These are phyloP conservation scores for Sesamia nonagrioides DNA, from an alignment of 1,140 invertebrate genomes.

Conservation along the genomic window DNA sequence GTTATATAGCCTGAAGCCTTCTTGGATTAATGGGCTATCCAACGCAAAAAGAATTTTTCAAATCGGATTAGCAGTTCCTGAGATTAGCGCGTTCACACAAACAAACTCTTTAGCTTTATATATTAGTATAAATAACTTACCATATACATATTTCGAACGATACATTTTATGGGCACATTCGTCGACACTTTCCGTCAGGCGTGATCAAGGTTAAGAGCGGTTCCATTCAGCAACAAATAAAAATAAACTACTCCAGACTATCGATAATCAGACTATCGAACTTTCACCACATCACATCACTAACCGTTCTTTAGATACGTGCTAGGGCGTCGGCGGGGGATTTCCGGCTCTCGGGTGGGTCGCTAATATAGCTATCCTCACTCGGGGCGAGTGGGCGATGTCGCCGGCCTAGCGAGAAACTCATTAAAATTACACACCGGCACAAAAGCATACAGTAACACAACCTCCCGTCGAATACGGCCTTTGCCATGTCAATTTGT, in stretches of 20 bases:
- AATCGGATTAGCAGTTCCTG: too few species aligned
- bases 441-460: constrained; percentile 64
- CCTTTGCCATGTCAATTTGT: constrained; percentile 49
- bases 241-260: not conserved
- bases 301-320: constrained; percentile 58
- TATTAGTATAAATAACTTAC: too few species aligned
- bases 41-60: too few species aligned
- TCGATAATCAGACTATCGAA: constrained; percentile 17
- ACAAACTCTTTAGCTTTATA: too few species aligned
- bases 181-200: too few species aligned
- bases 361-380: constrained; percentile 77
- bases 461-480: constrained; percentile 18
- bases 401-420: constrained; percentile 77
- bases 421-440: constrained; percentile 84
- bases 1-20: too few species aligned
- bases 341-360: constrained; percentile 67
- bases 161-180: too few species aligned
- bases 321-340: constrained; percentile 59
- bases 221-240: not conserved
- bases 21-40: too few species aligned
- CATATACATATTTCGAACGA: too few species aligned
- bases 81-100: too few species aligned
- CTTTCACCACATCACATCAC: constrained; percentile 35
- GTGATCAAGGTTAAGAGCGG: too few species aligned
- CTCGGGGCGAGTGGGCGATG: constrained; percentile 69